Evolutionary conservation across 2,888 invertebrate genomes (phyloP), one percentile per base, ranked within the genome.

Genomic region (Platypus cylindrus): DNA sequence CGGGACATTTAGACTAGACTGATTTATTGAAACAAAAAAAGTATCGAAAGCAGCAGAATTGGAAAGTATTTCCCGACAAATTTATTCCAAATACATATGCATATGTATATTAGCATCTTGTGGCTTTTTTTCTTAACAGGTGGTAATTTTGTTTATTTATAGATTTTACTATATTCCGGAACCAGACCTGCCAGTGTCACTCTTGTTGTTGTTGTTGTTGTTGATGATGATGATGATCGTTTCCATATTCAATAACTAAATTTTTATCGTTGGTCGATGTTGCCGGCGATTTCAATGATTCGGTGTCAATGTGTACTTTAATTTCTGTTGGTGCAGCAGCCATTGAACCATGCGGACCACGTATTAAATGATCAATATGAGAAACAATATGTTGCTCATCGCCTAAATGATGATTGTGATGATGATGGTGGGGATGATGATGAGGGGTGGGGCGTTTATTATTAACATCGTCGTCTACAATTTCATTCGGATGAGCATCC

Each of bases 181-280:
- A n/a, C n/a, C n/a, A n/a, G n/a, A n/a, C n/a, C n/a, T n/a, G n/a
- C n/a, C n/a, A n/a, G n/a, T n/a, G n/a, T n/a, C n/a, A n/a, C n/a
- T n/a, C n/a, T n/a, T 13, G 16, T 32, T 12, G 22, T 29, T 13
- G 18, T 42, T 42, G 16, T 30, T 37, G 14, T 26, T 34, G 4
- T 31, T 15, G n/a, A n/a, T n/a, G n/a, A n/a, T n/a, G n/a, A 29
- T 49, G 43, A 30, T 45, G 38, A 25, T 49, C 48, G 35, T 48
- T 49, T 37, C 50, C 60, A 46, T 73, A 73, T 45, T 69, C 66
- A 39, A 74, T 64, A 30, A 73, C 67, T 25, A 69, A 65, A 1
- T 73, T 73, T 36, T 69, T 70, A 26, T 71, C 64, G 25, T 73
- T 73, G n/a, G n/a, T n/a, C n/a, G n/a, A n/a, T n/a, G n/a, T n/a